Base-by-base conservation (phyloP, 2,888 invertebrate species). In the Eristalis tenax region DNA sequence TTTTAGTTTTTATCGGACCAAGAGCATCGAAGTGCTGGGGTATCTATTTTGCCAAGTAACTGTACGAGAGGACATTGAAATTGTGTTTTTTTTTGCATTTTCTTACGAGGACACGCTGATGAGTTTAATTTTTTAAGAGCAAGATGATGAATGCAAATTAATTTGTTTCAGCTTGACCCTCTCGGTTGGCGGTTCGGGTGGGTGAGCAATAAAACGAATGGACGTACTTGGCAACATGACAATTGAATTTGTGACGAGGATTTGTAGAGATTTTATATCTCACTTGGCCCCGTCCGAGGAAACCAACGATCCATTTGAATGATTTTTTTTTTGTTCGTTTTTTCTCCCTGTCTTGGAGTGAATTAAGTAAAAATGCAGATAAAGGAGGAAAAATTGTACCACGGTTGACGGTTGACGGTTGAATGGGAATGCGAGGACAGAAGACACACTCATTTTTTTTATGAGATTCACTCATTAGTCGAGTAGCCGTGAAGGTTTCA, bases 131-230 rank as follows among this genome's bases (percentile, higher is more conserved):
- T 57, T 35, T 70, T 28, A 68, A 50, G 28, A 65, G 78, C 18
- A 23, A 74, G 63, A 73, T 84, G 80, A 84, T 84, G 75, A 76
- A 84, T 83, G 74, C n/a, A 69, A 79, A 79, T 74, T 79, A 83
- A 83, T 83, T 79, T 79, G 35, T 75, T 75, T 56, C 57, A 35
- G 32, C 57, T 50, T 69, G 57, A 61, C 28, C 38, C 57, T 56
- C 50, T 50, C 43, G 5, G 43, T 15, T 4, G 26, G 18, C 38
- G 6, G 15, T 18, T 18, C 18, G 56, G 43, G n/a, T 32, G 65
- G 35, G 23, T 15, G 22, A 15, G 38, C 32, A 11, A 64, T n/a
- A 65, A 22, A 26, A 65, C 38, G 57, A 79, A 57, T 38, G 18
- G 22, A 28, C 59, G 56, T 71, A 26, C n/a, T 57, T 32, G 40